Base-by-base conservation (phyloP, 2,113 vertebrate species). In the Gasterosteus nipponicus region DNA sequence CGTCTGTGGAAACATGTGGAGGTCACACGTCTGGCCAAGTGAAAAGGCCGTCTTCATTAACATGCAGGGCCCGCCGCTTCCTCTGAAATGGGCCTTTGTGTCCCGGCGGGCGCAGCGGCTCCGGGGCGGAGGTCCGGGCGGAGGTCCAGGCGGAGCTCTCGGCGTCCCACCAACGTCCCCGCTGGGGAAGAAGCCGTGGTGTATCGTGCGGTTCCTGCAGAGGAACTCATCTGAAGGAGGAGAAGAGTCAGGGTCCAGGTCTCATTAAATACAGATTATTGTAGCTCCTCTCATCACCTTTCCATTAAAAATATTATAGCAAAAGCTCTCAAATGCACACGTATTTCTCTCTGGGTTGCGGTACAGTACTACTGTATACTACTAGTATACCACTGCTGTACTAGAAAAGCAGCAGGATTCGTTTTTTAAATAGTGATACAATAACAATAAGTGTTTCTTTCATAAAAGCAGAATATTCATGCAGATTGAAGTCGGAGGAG, bases 71-170 rank as follows among this genome's bases (percentile, higher is more conserved):
- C 91, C 89, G 39, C 16, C 82, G 64, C 87, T 91, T 93, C 92
- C 93, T 91, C 85, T 92, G 76, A 92, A 92, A 91, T 90, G 46
- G 76, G 82, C 82, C 87, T 88, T 92, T 94, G 91, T 93, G 26
- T 18, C 9, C n/a, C 67, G 41, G 61, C 85, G 87, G 22, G 14
- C 33, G 65, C 54, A 59, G 68, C 75, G 80, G 82, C 78, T 72
- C 64, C 22, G 31, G 81, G 62, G 10, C 19, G 12, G 26, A n/a
- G 12, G 51, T 15, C 16, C 19, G 4, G 15, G 39, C 7, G 2
- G 9, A 42, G 33, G 63, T 42, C 29, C 57, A 58, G 22, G 54
- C 6, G 16, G 39, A 61, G 54, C 29, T 4, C 31, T 56, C 14
- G 0, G 26, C 4, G 9, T 19, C 8, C 19, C 7, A n/a, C 16